These are phyloP conservation scores for Hippocampus zosterae DNA, from an alignment of 2,113 vertebrate genomes.

Conservation along the genomic window DNA sequence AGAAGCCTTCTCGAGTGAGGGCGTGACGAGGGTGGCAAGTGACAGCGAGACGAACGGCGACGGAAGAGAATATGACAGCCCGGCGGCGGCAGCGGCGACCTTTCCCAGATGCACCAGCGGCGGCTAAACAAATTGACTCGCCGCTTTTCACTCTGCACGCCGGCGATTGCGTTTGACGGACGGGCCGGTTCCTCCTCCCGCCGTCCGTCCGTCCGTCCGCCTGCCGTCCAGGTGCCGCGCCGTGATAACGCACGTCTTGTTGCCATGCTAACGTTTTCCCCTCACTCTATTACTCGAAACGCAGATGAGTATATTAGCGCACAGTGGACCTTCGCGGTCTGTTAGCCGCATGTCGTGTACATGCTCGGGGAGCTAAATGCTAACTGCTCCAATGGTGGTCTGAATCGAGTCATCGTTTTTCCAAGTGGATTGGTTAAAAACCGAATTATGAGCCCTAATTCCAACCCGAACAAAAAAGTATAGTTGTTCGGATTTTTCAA, in stretches of 20 bases:
- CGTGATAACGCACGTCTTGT: neutral
- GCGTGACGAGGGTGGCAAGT: neutral
- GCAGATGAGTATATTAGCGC: neutral
- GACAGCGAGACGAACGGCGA: constrained; percentile 2
- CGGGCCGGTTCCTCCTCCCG: neutral
- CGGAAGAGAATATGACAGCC: neutral
- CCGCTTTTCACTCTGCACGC: neutral
- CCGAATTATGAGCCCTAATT: too few species aligned
- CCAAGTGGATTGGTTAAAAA: too few species aligned
- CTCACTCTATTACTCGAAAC: neutral
- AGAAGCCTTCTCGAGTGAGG: neutral
- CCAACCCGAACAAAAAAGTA: too few species aligned
- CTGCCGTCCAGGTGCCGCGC: neutral
- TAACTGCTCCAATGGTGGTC: neutral
- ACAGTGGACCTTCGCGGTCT: neutral
- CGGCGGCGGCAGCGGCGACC: neutral
- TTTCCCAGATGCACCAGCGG: neutral
- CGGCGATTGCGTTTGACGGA: constrained; percentile 1
- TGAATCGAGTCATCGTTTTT: too few species aligned
- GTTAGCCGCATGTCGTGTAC: neutral
- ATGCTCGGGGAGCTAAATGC: neutral
- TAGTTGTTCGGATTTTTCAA: too few species aligned
- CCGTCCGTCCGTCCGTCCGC: neutral
- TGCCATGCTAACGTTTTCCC: neutral
- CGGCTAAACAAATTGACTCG: constrained; percentile 1